A percentile compares a stretch with the other conserved stretches of the same genome.
Conservation (phyloP, 1,140 invertebrate genomes). For the Apis dorsata region DNA sequence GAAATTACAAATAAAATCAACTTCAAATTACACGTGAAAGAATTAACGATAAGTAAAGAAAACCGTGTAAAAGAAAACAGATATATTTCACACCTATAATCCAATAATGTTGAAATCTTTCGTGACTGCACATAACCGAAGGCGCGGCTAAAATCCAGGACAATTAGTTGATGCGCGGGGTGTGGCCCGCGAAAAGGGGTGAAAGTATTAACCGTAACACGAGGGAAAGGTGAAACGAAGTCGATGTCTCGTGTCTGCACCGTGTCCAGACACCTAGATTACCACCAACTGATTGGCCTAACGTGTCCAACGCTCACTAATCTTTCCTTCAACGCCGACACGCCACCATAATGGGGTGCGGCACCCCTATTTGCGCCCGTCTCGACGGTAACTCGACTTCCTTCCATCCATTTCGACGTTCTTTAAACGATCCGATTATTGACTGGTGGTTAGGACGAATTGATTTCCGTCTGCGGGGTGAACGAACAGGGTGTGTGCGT, state of each 20-base stretch:
- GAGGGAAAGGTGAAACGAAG: conserved; percentile 14
- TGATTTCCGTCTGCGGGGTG: not conserved
- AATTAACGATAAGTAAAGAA: not conserved
- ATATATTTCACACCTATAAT: conserved; percentile 1
- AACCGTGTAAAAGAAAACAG: too few relatives aligned
- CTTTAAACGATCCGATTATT: not conserved
- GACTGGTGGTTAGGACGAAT: not conserved
- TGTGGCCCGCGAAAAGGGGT: conserved; percentile 39
- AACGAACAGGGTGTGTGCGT: not conserved
- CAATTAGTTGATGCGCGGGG: conserved; percentile 71
- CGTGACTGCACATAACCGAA: conserved; percentile 7
- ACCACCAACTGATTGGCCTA: conserved; percentile 22
- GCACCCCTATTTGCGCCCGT: conserved; percentile 5
- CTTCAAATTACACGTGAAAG: not conserved
- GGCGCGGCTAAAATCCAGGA: conserved; percentile 41
- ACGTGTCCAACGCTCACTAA: conserved; percentile 30
- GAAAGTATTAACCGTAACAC: conserved; percentile 22
- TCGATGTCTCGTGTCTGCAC: not conserved
- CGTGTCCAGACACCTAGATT: conserved; percentile 1
- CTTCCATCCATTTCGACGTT: conserved; percentile 6
- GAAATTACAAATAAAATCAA: too few relatives aligned
- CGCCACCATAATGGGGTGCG: not conserved
- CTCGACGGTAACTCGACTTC: not conserved
- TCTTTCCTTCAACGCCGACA: conserved; percentile 34
- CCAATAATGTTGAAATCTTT: conserved; percentile 8